These are phyloP conservation scores for Oligia strigilis DNA, from an alignment of 2,888 invertebrate species.

Conservation along the genomic window DNA sequence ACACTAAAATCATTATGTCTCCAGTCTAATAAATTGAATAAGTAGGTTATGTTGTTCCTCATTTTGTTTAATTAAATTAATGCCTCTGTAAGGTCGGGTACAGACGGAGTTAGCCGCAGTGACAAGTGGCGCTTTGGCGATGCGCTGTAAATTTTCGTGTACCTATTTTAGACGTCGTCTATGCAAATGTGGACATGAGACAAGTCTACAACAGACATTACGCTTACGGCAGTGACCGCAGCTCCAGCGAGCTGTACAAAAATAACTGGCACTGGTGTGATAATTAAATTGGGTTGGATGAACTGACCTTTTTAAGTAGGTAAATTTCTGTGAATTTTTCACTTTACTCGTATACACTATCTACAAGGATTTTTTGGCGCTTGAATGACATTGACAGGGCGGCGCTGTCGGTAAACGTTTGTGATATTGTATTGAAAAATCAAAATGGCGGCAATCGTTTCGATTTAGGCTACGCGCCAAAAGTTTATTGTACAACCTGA, in stretches of 20 bases:
- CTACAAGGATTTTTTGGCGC: background rate
- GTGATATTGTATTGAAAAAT: background rate
- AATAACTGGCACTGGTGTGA: constrained; percentile 34
- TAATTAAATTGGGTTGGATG: constrained; percentile 35
- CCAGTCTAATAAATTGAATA: constrained; percentile 9
- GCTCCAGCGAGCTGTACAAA: constrained; percentile 38
- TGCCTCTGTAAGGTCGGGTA: constrained; percentile 1
- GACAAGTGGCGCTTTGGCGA: constrained; percentile 35
- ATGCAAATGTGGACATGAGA: constrained; percentile 58
- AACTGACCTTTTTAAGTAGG: constrained; percentile 1
- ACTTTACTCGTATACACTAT: background rate
- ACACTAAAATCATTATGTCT: background rate
- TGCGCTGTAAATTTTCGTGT: constrained; percentile 49
- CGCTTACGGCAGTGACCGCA: constrained; percentile 56
- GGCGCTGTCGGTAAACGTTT: background rate
- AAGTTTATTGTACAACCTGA: background rate
- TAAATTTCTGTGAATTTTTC: constrained; percentile 10
- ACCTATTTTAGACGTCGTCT: constrained; percentile 51
- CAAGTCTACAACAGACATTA: constrained; percentile 55
- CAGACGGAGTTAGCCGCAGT: constrained; percentile 34
- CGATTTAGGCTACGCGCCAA: background rate
- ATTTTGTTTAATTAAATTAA: constrained; percentile 32
- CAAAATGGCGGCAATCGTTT: background rate
- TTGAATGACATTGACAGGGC: background rate
- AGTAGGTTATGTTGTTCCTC: background rate